Base-by-base conservation (phyloP, 2,113 vertebrate genomes). In the Lamprotornis superbus region DNA sequence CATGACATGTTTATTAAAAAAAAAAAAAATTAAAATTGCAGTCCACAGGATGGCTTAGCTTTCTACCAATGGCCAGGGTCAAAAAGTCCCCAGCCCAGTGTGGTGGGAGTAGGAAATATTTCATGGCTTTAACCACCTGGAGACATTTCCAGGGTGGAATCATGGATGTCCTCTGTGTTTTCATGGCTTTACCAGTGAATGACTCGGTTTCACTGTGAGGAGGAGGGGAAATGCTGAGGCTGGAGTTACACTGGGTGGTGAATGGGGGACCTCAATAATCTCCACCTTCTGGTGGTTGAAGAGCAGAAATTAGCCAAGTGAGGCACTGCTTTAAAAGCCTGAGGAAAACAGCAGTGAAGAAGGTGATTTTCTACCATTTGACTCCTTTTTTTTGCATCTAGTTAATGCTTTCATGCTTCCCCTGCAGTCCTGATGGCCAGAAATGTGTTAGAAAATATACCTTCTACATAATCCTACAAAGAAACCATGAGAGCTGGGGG, bases 181-280 rank as follows among this genome's bases (percentile, higher is more conserved):
- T 70, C 33, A 27, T 5, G 64, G 68, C 59, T 77, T 74, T 61
- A 19, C 47, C 63, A 73, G 40, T 1, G 15, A 39, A 28, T 2
- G 28, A 11, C 20, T 50, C 33, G 35, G n/a, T 84, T 84, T 79
- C 19, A 5, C 40, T 31, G 56, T 0, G 5, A 71, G 74, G 52
- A 71, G 74, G 52, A 71, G 47, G 14, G 8, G 85, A 50, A 82
- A 40, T 21, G 25, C 73, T 57, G 71, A 73, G 60, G 87, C 10
- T 70, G 76, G 68, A 59, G 46, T 44, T n/a, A 21, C 0, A 1
- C 2, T 3, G 52, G 56, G 47, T 15, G 22, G 12, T 20, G 33
- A 78, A 28, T 1, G 33, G 22, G 53, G 11, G 3, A 87, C 18
- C 23, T 12, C 0, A 4, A 30, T 2, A 1, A 33, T 15, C 35